A percentile compares a stretch with the other conserved stretches of the same genome.
Conservation (phyloP, 1,140 invertebrate genomes). For the Pachyrhynchus sulphureomaculatus region DNA sequence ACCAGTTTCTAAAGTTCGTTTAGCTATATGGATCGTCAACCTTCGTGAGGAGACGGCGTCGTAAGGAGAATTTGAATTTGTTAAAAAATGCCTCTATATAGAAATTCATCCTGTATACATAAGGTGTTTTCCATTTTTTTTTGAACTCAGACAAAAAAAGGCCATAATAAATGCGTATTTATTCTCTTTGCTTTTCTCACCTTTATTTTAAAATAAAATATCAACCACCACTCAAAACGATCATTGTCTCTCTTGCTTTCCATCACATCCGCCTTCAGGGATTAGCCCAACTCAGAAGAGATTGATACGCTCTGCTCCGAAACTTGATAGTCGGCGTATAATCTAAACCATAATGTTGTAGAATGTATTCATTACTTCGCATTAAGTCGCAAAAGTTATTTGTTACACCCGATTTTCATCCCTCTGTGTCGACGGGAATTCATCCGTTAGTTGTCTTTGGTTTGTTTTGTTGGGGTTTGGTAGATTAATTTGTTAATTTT, state of each 20-base stretch:
- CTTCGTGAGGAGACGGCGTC: too few relatives aligned
- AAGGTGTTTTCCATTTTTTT: too few relatives aligned
- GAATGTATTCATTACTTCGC: slow-evolving; percentile 52
- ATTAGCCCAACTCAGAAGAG: slow-evolving; percentile 22
- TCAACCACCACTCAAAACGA: not conserved
- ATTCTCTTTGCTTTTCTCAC: too few relatives aligned
- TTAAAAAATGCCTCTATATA: too few relatives aligned
- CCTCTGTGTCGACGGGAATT: slow-evolving; percentile 1
- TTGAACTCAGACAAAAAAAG: too few relatives aligned
- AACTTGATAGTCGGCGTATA: slow-evolving; percentile 51
- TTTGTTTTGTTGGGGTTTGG: not conserved
- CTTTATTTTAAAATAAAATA: too few relatives aligned
- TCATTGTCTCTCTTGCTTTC: not conserved
- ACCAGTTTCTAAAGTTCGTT: too few relatives aligned
- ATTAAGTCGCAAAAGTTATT: slow-evolving; percentile 48
- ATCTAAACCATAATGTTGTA: slow-evolving; percentile 51
- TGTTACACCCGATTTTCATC: slow-evolving; percentile 35
- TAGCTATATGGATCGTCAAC: too few relatives aligned
- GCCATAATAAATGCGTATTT: too few relatives aligned
- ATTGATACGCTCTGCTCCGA: slow-evolving; percentile 46
- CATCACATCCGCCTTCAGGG: slow-evolving; percentile 26
- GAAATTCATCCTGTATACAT: too few relatives aligned
- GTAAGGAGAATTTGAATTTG: too few relatives aligned
- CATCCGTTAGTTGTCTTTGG: slow-evolving; percentile 12
- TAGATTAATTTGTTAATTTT: slow-evolving; percentile 1